These are phyloP conservation scores for Podarcis siculus DNA, from an alignment of 2,797 vertebrate species.

Conservation along the genomic window DNA sequence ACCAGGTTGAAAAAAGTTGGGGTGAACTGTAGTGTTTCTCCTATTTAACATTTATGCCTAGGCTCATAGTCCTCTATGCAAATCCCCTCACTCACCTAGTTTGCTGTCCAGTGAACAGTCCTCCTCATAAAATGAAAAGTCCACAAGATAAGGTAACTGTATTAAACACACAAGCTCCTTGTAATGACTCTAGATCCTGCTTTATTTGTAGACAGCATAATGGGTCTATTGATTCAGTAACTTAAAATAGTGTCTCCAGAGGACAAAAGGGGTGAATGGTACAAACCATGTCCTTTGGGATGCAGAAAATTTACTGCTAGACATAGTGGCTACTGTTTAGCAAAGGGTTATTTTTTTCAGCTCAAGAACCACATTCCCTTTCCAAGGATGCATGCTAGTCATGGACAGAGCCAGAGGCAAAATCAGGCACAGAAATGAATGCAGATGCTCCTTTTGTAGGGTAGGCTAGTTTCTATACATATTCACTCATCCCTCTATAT, in stretches of 20 bases:
- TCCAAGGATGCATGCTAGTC: too few relatives aligned
- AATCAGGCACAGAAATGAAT: too few relatives aligned
- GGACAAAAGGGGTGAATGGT: not conserved
- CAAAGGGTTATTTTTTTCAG: not conserved
- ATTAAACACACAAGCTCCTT: constrained; percentile 24
- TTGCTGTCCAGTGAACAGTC: not conserved
- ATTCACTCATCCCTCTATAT: too few relatives aligned
- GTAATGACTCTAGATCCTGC: constrained; percentile 22
- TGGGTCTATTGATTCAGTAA: constrained; percentile 32
- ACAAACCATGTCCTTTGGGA: constrained; percentile 12
- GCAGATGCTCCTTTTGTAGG: too few relatives aligned
- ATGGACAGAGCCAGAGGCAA: too few relatives aligned
- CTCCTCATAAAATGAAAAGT: not conserved
- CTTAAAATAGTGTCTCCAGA: constrained; percentile 41
- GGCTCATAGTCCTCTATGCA: not conserved
- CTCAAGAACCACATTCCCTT: too few relatives aligned
- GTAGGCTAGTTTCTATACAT: too few relatives aligned
- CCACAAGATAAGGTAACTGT: not conserved
- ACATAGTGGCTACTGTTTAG: not conserved
- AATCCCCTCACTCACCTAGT: not conserved
- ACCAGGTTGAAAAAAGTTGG: too few relatives aligned
- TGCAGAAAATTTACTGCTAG: not conserved
- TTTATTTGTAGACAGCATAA: constrained; percentile 33
- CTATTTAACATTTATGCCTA: not conserved
- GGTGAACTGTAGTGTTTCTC: not conserved